phyloP scores from a whole-genome alignment of 2,888 invertebrate genomes.

The Nomada lathburiana region DNA sequence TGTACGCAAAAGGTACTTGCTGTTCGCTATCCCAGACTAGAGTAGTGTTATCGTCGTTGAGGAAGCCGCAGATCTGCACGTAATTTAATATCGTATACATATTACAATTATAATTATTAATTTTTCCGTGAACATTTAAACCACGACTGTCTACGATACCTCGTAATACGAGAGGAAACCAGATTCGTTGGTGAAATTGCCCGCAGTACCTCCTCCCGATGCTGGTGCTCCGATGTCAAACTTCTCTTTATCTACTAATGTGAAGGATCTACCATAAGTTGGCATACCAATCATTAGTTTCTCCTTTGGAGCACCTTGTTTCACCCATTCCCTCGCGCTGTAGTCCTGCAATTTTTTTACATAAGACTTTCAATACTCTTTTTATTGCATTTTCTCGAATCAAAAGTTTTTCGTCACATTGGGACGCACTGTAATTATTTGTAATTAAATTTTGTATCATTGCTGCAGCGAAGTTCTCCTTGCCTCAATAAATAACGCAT shows the following conservation, averaged over 20 bases:
- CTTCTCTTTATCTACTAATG: slow-evolving; percentile 93
- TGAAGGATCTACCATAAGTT: slow-evolving; percentile 96
- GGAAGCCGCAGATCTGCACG: slow-evolving; percentile 92
- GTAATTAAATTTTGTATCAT: too few species aligned
- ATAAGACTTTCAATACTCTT: neutral
- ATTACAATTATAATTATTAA: too few species aligned
- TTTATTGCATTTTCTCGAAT: neutral
- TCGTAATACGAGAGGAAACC: slow-evolving; percentile 98
- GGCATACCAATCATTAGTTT: slow-evolving; percentile 98
- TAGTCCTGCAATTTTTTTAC: slow-evolving; percentile 88
- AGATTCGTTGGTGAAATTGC: slow-evolving; percentile 95
- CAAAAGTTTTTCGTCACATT: too few species aligned
- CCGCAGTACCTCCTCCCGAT: slow-evolving; percentile 93
- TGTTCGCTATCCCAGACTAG: slow-evolving; percentile 98
- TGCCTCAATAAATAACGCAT: too few species aligned
- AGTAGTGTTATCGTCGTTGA: slow-evolving; percentile 95
- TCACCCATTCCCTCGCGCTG: slow-evolving; percentile 96
- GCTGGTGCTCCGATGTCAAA: slow-evolving; percentile 97
- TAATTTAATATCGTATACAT: neutral
- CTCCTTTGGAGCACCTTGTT: slow-evolving; percentile 96
- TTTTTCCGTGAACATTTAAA: neutral
- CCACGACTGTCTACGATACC: slow-evolving; percentile 79
- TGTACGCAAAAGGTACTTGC: slow-evolving; percentile 97
- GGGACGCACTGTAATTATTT: too few species aligned
- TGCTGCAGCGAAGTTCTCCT: too few species aligned